Evolutionary conservation across 2,888 invertebrate genomes (phyloP), one percentile per base, ranked within the genome.

Genomic region (Watsonalla binaria): DNA sequence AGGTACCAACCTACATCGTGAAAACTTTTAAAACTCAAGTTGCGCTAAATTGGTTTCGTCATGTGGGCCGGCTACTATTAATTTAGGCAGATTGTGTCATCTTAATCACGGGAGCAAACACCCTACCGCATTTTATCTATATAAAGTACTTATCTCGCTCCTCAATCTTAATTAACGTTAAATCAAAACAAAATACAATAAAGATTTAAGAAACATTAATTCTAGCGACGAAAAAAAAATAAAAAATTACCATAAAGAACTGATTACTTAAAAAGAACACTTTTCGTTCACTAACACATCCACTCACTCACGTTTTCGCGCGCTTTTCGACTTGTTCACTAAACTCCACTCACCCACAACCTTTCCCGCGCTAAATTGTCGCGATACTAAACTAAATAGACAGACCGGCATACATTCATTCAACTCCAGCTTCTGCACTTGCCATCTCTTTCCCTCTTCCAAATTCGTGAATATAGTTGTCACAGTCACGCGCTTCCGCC

Each of bases 391-490:
- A 37, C 37, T 42, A 88, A 89, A 89, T 89, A 84, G 86, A 86
- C 84, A 84, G 86, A 86, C 84, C 86, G 85, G 78, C 87, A 86
- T 87, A 87, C 87, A 90, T 86, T 90, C 90, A 90, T 90, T 90
- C 90, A 89, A 89, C 89, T 88, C 79, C 82, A 82, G 81, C 78
- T 76, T 78, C 76, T 77, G 74, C 68, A 61, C 49, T 54, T 48
- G 53, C 74, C 57, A 56, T 84, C 84, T 63, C 70, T 66, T 60
- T 86, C 75, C 14, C 56, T 59, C 77, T 47, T 42, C 47, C 6
- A 49, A 45, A 45, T 59, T 60, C 39, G 51, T 34, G 51, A 45
- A 70, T 79, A 52, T 14, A 42, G 54, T 56, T 57, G 54, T 84
- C 83, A 63, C 78, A 46, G 53, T 85, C 70, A 48, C 65, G 60